These are phyloP conservation scores for Caretta caretta DNA, from an alignment of 2,113 vertebrate species.

Conservation along the genomic window DNA sequence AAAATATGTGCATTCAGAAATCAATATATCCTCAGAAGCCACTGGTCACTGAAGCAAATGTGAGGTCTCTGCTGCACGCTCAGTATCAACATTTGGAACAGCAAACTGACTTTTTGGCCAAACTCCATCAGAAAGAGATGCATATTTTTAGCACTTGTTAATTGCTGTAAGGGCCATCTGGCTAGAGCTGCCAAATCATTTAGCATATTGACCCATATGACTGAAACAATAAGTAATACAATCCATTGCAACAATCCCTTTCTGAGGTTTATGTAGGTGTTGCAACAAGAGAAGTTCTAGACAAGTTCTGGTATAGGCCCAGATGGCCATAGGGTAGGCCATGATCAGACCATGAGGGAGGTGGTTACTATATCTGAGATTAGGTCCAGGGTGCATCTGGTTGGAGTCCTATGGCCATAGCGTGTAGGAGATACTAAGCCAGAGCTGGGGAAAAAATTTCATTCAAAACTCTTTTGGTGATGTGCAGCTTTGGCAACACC, in stretches of 20 bases:
- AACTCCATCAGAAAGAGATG: background rate
- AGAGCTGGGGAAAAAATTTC: background rate
- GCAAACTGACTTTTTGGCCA: background rate
- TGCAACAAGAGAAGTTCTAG: background rate
- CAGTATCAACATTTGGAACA: background rate
- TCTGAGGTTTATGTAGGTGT: background rate
- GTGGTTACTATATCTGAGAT: background rate
- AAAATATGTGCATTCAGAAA: background rate
- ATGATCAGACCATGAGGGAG: rapidly evolving
- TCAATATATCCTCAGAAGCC: background rate
- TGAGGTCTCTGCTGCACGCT: background rate
- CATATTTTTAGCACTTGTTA: background rate
- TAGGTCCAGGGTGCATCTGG: background rate
- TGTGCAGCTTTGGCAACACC: background rate
- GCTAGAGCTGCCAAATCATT: constrained; percentile 44
- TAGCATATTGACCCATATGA: constrained; percentile 1
- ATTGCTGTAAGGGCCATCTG: constrained; percentile 51
- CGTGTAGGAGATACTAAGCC: rapidly evolving
- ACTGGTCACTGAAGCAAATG: background rate
- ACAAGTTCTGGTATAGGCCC: rapidly evolving
- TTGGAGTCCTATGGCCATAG: background rate
- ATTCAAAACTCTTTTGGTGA: background rate
- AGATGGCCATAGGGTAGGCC: no score
- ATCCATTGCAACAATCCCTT: background rate
- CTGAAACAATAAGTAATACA: constrained; percentile 10